A percentile compares a stretch with the other conserved stretches of the same genome.
phyloP scores from a whole-genome alignment of 1,140 invertebrate genomes.

The Caenorhabditis brenneri region DNA sequence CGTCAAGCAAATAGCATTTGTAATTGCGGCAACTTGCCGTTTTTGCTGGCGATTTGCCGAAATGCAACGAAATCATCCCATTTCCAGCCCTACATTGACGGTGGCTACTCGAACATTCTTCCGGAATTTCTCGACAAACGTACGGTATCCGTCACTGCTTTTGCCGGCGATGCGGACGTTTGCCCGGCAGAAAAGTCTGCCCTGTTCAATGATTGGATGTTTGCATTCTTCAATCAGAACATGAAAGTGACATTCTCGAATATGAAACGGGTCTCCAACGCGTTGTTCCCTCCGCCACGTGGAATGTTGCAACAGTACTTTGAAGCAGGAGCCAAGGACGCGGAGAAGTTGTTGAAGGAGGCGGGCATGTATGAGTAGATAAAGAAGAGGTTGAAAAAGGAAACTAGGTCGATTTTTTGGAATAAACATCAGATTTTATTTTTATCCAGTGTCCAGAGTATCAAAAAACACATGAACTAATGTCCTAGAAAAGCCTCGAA shows the following conservation, averaged over 20 bases:
- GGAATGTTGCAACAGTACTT: conserved; percentile 70
- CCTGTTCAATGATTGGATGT: conserved; percentile 18
- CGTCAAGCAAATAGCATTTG: too few species aligned
- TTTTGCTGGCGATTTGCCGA: too few species aligned
- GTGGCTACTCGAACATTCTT: conserved; percentile 72
- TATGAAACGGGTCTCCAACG: conserved; percentile 69
- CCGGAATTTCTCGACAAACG: conserved; percentile 69
- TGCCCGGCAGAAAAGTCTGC: conserved; percentile 58
- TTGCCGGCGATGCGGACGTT: conserved; percentile 56
- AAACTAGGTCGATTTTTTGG: too few species aligned
- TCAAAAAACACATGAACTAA: too few species aligned
- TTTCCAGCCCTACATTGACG: conserved; percentile 72
- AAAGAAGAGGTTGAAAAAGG: too few species aligned
- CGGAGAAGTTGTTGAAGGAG: conserved; percentile 47
- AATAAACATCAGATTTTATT: too few species aligned
- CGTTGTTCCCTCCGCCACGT: conserved; percentile 71
- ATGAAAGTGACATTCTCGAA: conserved; percentile 67
- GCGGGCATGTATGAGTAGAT: neutral
- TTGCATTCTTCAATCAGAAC: conserved; percentile 67
- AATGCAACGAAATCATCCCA: neutral
- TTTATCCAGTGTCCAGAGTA: too few species aligned
- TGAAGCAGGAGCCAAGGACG: conserved; percentile 70
- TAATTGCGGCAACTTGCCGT: too few species aligned
- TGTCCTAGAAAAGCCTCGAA: too few species aligned
- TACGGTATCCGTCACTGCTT: conserved; percentile 69